phyloP scores from a whole-genome alignment of 2,113 vertebrate genomes.

The Eretmochelys imbricata region DNA sequence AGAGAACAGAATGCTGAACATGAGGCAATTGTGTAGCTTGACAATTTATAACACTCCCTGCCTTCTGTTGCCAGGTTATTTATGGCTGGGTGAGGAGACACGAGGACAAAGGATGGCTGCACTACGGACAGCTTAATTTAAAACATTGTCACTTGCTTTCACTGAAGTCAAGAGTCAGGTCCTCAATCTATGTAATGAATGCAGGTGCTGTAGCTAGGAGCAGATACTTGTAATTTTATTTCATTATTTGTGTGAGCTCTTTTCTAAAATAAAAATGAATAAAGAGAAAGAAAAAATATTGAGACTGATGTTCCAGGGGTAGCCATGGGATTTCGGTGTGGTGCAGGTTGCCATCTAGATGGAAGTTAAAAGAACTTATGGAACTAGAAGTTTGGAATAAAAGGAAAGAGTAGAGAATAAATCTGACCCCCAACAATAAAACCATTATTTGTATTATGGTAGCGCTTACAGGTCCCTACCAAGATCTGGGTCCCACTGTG shows the following conservation, averaged over 20 bases:
- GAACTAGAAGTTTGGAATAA: background rate
- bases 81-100: slow-evolving; percentile 66
- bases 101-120: slow-evolving; percentile 61
- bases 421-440: background rate
- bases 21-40: slow-evolving; percentile 62
- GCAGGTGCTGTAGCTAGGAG: slow-evolving; percentile 31
- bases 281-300: background rate
- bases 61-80: slow-evolving; percentile 63
- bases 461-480: background rate
- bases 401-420: background rate
- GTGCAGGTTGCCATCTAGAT: background rate
- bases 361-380: background rate
- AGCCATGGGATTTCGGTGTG: background rate
- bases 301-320: background rate
- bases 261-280: slow-evolving; percentile 45
- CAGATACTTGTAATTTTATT: background rate
- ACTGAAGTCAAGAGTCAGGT: slow-evolving; percentile 53
- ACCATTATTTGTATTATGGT: background rate
- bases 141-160: slow-evolving; percentile 54
- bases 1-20: slow-evolving; percentile 69
- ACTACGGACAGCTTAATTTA: slow-evolving; percentile 69
- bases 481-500: background rate
- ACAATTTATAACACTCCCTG: slow-evolving; percentile 72
- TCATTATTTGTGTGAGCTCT: background rate
- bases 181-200: slow-evolving; percentile 54